Percentiles rank a stretch among this genome's conserved stretches.
phyloP scores from a whole-genome alignment of 2,113 vertebrate species.

The Catharus minimus region DNA sequence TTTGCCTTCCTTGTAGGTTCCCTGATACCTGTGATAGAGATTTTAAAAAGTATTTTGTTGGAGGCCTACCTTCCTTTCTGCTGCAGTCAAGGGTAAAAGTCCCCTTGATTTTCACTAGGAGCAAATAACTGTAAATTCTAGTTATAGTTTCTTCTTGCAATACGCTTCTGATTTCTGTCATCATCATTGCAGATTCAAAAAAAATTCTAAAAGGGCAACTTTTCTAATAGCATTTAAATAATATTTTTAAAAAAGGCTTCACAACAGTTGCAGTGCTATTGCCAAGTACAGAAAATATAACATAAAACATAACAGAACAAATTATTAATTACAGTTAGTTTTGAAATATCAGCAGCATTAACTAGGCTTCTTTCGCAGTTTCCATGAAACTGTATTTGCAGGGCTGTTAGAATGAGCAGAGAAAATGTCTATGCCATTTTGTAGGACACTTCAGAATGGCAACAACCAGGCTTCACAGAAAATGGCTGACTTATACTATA shows the following conservation, averaged over 20 bases:
- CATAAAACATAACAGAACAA: neutral
- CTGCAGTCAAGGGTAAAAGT: neutral
- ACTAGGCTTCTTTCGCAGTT: neutral
- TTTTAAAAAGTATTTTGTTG: neutral
- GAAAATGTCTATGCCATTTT: neutral
- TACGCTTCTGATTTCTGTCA: neutral
- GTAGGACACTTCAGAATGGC: neutral
- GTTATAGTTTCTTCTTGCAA: neutral
- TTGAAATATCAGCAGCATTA: neutral
- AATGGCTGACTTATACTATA: slow-evolving; percentile 39
- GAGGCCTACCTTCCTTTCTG: neutral
- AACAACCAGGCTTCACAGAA: neutral
- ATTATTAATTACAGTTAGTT: neutral
- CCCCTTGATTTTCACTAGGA: neutral
- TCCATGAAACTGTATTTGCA: neutral
- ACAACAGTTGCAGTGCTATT: neutral
- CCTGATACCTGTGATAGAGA: neutral
- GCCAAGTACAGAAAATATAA: neutral
- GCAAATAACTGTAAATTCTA: neutral
- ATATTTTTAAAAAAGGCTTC: neutral
- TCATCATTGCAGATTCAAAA: neutral
- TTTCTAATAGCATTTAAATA: neutral
- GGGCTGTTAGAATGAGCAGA: neutral
- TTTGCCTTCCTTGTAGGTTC: neutral
- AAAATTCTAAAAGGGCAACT: neutral